A percentile compares a stretch with the other conserved stretches of the same genome.
phyloP scores from a whole-genome alignment of 2,113 vertebrate species.

The Nymphicus hollandicus region DNA sequence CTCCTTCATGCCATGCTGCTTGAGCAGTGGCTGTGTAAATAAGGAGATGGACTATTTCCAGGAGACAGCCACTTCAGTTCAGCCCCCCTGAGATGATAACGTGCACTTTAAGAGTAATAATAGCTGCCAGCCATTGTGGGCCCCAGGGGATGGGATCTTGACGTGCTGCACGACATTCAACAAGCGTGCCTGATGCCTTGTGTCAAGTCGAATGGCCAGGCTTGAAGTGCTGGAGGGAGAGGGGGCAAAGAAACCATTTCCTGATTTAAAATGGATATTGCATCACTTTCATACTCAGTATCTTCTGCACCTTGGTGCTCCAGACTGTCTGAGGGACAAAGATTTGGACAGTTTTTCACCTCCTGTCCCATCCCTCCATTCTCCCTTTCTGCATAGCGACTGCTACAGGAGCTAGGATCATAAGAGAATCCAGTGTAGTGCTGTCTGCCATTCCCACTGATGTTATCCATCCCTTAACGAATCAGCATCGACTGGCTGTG shows the following conservation, averaged over 20 bases:
- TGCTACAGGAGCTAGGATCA: neutral
- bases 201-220: neutral
- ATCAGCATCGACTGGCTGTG: rapidly evolving
- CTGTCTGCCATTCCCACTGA: rapidly evolving
- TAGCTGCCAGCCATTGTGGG: neutral
- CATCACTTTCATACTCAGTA: neutral
- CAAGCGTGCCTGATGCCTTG: neutral
- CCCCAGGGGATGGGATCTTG: neutral
- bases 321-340: neutral
- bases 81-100: neutral
- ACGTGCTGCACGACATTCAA: neutral
- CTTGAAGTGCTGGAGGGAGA: neutral
- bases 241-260: neutral
- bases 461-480: rapidly evolving
- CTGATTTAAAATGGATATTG: neutral
- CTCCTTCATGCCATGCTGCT: neutral
- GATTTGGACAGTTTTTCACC: neutral
- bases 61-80: neutral
- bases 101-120: neutral
- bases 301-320: neutral
- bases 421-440: neutral
- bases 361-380: neutral
- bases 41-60: neutral
- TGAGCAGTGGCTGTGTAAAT: neutral
- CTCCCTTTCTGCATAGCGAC: neutral